phyloP scores from a whole-genome alignment of 2,888 invertebrate species.

The Carterocephalus palaemon region DNA sequence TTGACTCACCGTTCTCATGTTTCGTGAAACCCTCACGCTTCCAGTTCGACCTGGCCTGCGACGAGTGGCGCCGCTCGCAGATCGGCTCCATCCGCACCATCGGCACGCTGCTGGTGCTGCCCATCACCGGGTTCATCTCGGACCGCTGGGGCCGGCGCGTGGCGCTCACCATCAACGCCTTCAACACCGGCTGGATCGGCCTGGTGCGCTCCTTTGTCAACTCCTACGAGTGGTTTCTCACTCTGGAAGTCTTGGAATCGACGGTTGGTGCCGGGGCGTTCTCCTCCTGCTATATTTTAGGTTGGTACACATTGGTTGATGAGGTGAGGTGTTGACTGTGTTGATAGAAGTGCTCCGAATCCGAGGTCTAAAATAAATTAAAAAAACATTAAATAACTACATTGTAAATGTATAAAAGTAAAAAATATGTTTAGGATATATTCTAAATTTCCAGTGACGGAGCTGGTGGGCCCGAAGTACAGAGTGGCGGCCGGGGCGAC shows the following conservation, averaged over 20 bases:
- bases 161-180: conserved; percentile 80
- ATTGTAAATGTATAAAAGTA: too few species aligned
- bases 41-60: conserved; percentile 82
- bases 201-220: conserved; percentile 83
- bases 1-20: background rate
- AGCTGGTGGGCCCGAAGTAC: conserved; percentile 86
- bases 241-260: conserved; percentile 85
- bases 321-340: too few species aligned
- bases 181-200: conserved; percentile 82
- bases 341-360: too few species aligned
- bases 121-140: conserved; percentile 84
- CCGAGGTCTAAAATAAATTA: too few species aligned
- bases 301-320: too few species aligned
- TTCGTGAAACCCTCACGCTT: conserved; percentile 4
- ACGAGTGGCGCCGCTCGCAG: conserved; percentile 84
- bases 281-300: conserved; percentile 85
- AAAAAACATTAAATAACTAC: too few species aligned
- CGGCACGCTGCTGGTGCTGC: conserved; percentile 84
- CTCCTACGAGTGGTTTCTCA: conserved; percentile 83
- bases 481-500: conserved; percentile 86
- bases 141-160: conserved; percentile 85
- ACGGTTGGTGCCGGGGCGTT: conserved; percentile 84
- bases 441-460: conserved; percentile 82
- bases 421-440: too few species aligned
- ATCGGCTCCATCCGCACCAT: conserved; percentile 86